phyloP scores from a whole-genome alignment of 2,797 vertebrate genomes.

The Lacerta viridis region DNA sequence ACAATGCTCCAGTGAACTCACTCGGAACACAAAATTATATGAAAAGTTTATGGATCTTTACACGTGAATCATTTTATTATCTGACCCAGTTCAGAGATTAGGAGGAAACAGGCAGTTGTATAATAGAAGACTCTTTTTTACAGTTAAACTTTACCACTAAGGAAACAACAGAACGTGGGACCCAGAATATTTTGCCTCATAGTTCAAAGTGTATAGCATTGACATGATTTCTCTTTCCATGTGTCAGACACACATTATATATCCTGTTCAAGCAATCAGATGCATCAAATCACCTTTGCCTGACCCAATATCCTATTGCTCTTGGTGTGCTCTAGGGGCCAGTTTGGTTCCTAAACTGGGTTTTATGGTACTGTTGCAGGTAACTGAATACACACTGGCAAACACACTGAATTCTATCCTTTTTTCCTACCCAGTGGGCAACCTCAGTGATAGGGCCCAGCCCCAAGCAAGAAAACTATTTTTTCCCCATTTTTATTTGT shows the following conservation, averaged over 20 bases:
- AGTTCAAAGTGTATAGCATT: not conserved
- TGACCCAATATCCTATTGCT: not conserved
- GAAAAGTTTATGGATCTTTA: not conserved
- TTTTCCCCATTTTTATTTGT: too few relatives aligned
- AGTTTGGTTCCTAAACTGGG: not conserved
- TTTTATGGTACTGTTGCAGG: not conserved
- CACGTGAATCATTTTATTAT: slow-evolving; percentile 17
- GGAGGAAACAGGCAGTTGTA: not conserved
- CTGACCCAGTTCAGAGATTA: slow-evolving; percentile 17
- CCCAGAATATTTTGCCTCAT: not conserved
- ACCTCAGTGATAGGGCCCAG: not conserved
- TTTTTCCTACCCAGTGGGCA: not conserved
- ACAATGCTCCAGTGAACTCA: slow-evolving; percentile 58
- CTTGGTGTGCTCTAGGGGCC: not conserved
- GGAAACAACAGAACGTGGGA: not conserved
- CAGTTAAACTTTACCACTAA: not conserved
- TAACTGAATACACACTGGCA: not conserved
- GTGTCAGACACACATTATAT: not conserved
- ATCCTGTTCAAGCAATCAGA: not conserved
- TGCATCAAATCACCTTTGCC: not conserved
- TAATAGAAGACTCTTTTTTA: slow-evolving; percentile 4
- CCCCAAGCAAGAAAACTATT: not conserved
- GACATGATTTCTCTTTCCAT: slow-evolving; percentile 1
- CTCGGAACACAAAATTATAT: slow-evolving; percentile 47
- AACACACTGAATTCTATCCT: not conserved